phyloP scores from a whole-genome alignment of 2,113 vertebrate species.

The Mormoops blainvillei region DNA sequence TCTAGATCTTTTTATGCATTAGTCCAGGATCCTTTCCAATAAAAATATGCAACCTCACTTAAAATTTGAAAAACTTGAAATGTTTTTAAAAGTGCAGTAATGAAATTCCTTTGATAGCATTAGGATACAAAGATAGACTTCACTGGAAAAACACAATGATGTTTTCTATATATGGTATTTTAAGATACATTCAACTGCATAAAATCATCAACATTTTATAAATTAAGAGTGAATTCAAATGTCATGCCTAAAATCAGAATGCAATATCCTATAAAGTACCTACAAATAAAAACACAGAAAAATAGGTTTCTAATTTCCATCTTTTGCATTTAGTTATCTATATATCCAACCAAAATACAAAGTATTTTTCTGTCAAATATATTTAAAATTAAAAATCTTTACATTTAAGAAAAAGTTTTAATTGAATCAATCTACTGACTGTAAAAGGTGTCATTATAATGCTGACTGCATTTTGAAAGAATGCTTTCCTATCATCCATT shows the following conservation, averaged over 20 bases:
- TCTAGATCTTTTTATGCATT: not conserved
- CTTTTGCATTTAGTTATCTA: not conserved
- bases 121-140: not conserved
- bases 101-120: not conserved
- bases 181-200: not conserved
- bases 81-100: conserved; percentile 15
- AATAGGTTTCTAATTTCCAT: not conserved
- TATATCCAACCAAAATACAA: conserved; percentile 6
- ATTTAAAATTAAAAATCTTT: conserved; percentile 21
- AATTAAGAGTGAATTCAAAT: not conserved
- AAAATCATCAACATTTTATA: conserved; percentile 1
- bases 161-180: not conserved
- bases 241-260: conserved; percentile 28
- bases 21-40: not conserved
- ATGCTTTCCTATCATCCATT: not conserved
- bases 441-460: not conserved
- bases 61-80: conserved; percentile 24
- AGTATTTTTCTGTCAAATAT: not conserved
- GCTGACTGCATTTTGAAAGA: not conserved
- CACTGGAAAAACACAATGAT: not conserved
- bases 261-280: not conserved
- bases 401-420: not conserved
- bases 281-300: conserved; percentile 31
- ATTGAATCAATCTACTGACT: not conserved
- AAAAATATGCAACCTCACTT: not conserved